phyloP scores from a whole-genome alignment of 2,797 vertebrate genomes.

The Xenopus petersii region DNA sequence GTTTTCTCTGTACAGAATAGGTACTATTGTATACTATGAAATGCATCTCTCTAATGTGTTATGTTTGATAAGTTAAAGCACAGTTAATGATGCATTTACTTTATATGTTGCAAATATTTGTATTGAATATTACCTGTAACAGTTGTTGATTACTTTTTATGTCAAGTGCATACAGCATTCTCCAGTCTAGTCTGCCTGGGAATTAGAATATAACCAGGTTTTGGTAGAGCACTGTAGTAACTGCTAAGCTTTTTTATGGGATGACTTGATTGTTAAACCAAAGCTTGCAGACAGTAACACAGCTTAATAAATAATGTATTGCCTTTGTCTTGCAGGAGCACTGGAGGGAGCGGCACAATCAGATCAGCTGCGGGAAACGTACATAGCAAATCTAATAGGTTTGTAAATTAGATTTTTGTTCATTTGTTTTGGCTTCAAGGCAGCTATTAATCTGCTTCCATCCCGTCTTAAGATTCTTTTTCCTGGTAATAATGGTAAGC shows the following conservation, averaged over 20 bases:
- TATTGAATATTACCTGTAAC: constrained; percentile 11
- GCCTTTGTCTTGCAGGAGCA: constrained; percentile 81
- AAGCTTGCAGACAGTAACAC: constrained; percentile 58
- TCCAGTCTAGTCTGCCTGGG: background rate
- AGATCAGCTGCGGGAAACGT: constrained; percentile 78
- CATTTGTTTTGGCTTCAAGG: constrained; percentile 76
- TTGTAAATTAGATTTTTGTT: constrained; percentile 78
- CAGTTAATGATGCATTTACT: constrained; percentile 21
- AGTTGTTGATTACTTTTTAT: constrained; percentile 15
- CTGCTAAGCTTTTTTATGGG: constrained; percentile 39
- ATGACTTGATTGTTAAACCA: constrained; percentile 59
- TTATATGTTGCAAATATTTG: background rate
- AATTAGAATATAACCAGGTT: constrained; percentile 10
- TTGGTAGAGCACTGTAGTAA: background rate
- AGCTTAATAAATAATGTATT: constrained; percentile 76
- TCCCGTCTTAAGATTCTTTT: constrained; percentile 59
- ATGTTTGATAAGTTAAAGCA: too few species aligned
- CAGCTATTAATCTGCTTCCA: constrained; percentile 73
- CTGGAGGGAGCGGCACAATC: constrained; percentile 79
- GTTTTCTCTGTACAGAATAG: too few species aligned
- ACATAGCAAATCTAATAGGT: constrained; percentile 87
- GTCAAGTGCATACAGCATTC: background rate
- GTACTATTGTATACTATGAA: too few species aligned
- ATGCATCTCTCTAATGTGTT: too few species aligned
- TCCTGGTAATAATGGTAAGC: constrained; percentile 50